Evolutionary conservation across 1,140 invertebrate species (phyloP), one percentile per base, ranked within the genome.

Genomic region (Microplitis demolitor): DNA sequence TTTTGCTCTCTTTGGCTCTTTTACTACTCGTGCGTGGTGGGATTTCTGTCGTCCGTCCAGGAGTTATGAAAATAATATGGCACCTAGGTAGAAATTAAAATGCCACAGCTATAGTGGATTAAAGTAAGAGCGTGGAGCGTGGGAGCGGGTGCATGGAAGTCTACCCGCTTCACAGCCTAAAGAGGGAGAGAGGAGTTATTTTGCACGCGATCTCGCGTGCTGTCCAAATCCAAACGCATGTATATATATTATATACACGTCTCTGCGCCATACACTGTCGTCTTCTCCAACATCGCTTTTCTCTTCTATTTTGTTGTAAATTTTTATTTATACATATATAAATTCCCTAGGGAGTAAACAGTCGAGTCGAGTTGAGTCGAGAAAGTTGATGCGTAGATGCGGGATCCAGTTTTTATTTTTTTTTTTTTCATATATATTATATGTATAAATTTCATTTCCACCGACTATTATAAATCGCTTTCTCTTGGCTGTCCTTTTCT

Each of bases 141-240:
- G 79, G 76, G 79, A 82, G 78, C 71, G 56, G 50, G 37, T 16
- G 24, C 53, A 35, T 45, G 24, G 56, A 66, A 71, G 61, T 72
- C 64, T 72, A 34, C 39, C 69, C 24, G 24, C 24, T 24, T 24
- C 24, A 24, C 54, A 45, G 14, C 24, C 50, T n/a, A 39, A 35
- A 39, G 11, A 39, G 33, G 64, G 35, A 69, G 66, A 61, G 61
- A 66, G 33, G 24, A 60, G 63, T 45, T 45, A 34, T 70, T 73
- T 72, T 64, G 78, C 83, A 84, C 83, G 83, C 83, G 75, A 84
- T 66, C 69, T 84, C 78, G 83, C 83, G 82, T 84, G 83, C 80
- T 81, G n/a, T 16, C 69, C 34, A 70, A 73, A 66, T 69, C 77
- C 77, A 51, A 68, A 69, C 63, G 73, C 69, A 69, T 76, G 67